Evolutionary conservation across 2,113 vertebrate genomes (phyloP).

Genomic region (Halichoeres trimaculatus): DNA sequence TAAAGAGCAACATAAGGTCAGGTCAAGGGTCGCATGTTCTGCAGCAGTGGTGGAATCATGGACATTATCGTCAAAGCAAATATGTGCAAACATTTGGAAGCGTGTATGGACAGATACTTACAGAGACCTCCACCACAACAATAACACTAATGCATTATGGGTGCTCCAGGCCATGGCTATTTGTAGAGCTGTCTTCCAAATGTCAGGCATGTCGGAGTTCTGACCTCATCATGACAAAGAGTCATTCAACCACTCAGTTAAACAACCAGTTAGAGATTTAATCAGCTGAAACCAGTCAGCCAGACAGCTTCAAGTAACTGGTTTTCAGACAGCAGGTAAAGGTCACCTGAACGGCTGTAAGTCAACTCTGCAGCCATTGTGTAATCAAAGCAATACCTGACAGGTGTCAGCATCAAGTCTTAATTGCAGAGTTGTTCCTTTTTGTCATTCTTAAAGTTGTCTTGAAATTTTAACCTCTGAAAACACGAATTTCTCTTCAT

Average conservation of each 20-base stretch:
- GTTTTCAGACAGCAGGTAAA: too few species aligned
- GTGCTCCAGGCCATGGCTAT: conserved; percentile 30
- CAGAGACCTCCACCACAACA: conserved; percentile 13
- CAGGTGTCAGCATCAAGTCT: too few species aligned
- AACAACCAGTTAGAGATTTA: neutral
- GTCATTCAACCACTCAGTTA: neutral
- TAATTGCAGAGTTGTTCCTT: too few species aligned
- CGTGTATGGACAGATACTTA: neutral
- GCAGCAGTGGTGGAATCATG: neutral
- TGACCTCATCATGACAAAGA: conserved; percentile 27
- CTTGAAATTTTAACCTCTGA: too few species aligned
- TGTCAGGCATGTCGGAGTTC: conserved; percentile 35
- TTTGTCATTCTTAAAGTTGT: too few species aligned
- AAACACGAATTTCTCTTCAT: too few species aligned
- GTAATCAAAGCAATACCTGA: too few species aligned
- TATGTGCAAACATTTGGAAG: neutral
- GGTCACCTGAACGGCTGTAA: too few species aligned
- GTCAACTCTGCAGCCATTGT: too few species aligned
- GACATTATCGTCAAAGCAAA: neutral
- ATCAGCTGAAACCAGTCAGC: neutral
- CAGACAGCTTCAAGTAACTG: neutral
- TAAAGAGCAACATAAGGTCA: conserved; percentile 37
- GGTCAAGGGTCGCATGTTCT: conserved; percentile 15
- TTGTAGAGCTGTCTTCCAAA: conserved; percentile 38
- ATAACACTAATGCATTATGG: conserved; percentile 50